Base-by-base conservation (phyloP, 2,797 vertebrate species). In the Arrhamphus sclerolepis region DNA sequence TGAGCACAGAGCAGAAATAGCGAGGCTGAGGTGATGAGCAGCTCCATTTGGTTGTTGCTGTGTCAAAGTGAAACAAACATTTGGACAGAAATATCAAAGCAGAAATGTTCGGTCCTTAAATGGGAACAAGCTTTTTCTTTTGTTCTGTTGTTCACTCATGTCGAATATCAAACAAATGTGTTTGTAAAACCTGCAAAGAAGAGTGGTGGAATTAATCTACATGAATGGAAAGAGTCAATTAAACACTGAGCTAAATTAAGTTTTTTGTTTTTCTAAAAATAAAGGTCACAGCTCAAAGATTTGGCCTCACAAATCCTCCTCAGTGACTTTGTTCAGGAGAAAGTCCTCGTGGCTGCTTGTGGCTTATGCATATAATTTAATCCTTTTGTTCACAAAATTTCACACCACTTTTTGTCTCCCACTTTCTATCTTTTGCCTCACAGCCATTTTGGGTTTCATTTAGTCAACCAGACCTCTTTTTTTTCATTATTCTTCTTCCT, bases 1-100 rank as follows among this genome's bases (percentile, higher is more conserved):
- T 81, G 83, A 82, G 75, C 28, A 28, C 46, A 69, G 44, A 51
- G 58, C 70, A 60, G 53, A 83, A 83, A 81, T 77, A 83, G 62
- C 66, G 75, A 44, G 56, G 66, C 61, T 50, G 38, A 17, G 46
- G 77, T 43, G 73, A 78, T 49, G 72, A 72, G 67, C 21, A 11
- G 28, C 6, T 14, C 24, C 6, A 21, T 51, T 65, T 47, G 41
- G 69, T 46, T 34, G 51, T 53, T 22, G 0, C 20, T 56, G 66
- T 53, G 19, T 58, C 29, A 9, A 1, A 53, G 31, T 19, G 2
- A 46, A 56, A 52, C 9, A 56, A 60, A 60, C 28, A 26, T 24
- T 14, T 16, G 24, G 46, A 3, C 0, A 46, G 31, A 49, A 40
- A 57, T 47, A 24, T 53, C 4, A 29, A 8, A 22, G 44, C 19